Percentiles rank a stretch among this genome's conserved stretches.
Evolutionary conservation across 2,888 invertebrate species (phyloP).

Genomic region (Hypselothyrea guttata): DNA sequence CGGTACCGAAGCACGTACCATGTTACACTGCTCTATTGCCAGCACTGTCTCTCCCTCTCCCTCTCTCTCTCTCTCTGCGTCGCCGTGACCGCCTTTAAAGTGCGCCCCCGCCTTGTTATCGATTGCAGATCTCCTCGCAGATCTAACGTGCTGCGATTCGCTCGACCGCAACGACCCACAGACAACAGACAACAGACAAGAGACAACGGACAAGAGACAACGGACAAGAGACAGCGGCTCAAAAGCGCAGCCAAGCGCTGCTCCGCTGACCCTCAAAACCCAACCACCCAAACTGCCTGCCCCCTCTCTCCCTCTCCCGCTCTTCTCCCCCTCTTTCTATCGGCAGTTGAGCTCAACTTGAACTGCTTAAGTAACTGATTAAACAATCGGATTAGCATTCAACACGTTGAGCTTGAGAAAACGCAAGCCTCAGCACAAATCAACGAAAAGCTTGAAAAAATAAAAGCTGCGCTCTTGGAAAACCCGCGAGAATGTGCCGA

Average conservation of each 20-base stretch:
- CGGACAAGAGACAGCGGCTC: conserved; percentile 19
- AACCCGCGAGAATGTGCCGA: too few relatives aligned
- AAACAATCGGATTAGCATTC: conserved; percentile 1
- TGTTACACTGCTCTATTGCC: background rate
- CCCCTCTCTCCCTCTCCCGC: too few relatives aligned
- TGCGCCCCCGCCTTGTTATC: conserved; percentile 41
- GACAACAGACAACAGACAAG: too few relatives aligned
- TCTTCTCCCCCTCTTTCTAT: background rate
- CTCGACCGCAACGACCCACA: conserved; percentile 22
- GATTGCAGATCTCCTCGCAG: conserved; percentile 30
- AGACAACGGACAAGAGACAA: conserved; percentile 21
- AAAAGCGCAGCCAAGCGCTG: conserved; percentile 54
- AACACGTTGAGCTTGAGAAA: background rate
- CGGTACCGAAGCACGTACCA: conserved; percentile 14
- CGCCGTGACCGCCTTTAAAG: conserved; percentile 4
- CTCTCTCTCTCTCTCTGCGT: background rate
- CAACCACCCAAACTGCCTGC: too few relatives aligned
- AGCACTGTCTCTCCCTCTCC: background rate
- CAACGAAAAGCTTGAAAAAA: background rate
- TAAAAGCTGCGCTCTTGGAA: too few relatives aligned
- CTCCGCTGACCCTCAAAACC: conserved; percentile 37
- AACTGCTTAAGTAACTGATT: conserved; percentile 4
- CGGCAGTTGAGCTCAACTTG: background rate
- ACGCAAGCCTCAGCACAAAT: background rate
- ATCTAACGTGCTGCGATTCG: conserved; percentile 22